phyloP scores from a whole-genome alignment of 1,140 invertebrate genomes.

The Meloidogyne exigua region DNA sequence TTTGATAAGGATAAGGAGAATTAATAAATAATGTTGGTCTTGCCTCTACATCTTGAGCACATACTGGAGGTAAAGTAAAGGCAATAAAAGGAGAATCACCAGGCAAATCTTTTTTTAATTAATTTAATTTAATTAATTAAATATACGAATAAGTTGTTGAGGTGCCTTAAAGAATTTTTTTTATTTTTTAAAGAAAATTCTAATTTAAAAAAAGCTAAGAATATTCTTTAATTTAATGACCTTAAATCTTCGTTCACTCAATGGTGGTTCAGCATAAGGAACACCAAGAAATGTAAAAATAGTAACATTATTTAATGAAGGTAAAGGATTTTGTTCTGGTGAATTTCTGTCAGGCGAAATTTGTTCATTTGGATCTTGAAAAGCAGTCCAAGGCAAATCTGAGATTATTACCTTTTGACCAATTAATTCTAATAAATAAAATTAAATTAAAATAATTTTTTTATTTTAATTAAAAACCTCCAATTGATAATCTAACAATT shows the following conservation, averaged over 20 bases:
- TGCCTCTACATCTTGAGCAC: constrained; percentile 56
- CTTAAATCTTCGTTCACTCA: constrained; percentile 71
- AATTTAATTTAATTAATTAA: background rate
- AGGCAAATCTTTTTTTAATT: constrained; percentile 39
- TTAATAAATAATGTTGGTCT: constrained; percentile 49
- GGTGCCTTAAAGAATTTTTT: background rate
- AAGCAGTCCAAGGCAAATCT: constrained; percentile 55
- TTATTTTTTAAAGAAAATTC: too few relatives aligned
- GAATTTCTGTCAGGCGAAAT: constrained; percentile 37
- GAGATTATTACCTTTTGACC: constrained; percentile 43
- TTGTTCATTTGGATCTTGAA: constrained; percentile 55
- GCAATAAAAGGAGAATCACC: constrained; percentile 52
- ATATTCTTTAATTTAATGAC: too few relatives aligned
- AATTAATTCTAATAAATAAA: constrained; percentile 29
- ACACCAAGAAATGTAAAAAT: constrained; percentile 70
- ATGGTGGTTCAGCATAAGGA: constrained; percentile 73
- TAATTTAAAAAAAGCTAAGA: too few relatives aligned
- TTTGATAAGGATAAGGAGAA: constrained; percentile 52
- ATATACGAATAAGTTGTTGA: background rate
- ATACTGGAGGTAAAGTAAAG: constrained; percentile 42
- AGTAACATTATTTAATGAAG: constrained; percentile 52
- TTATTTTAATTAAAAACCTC: background rate
- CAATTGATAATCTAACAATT: constrained; percentile 6
- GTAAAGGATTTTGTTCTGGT: constrained; percentile 54
- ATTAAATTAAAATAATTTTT: too few relatives aligned